Percentiles rank a stretch among this genome's conserved stretches.
Evolutionary conservation across 2,113 vertebrate genomes (phyloP).

Genomic region (Lates calcarifer): DNA sequence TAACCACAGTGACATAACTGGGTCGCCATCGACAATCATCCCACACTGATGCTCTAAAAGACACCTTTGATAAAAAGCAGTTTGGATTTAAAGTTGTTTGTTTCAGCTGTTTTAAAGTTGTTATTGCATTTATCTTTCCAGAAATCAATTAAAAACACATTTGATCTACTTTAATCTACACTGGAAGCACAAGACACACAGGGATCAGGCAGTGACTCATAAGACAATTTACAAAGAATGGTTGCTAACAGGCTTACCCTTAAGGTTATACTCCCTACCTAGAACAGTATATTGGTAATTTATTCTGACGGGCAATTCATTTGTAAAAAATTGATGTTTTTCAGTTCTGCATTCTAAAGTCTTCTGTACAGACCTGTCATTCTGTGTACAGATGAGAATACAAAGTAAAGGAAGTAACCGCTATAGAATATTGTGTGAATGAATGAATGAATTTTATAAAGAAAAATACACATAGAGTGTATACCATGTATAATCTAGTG

Average conservation of each 20-base stretch:
- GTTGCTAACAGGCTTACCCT: background rate
- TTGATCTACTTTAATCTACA: background rate
- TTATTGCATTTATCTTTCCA: background rate
- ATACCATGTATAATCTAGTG: background rate
- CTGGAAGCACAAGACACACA: background rate
- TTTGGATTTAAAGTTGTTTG: background rate
- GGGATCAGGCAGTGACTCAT: background rate
- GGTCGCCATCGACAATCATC: conserved; percentile 59
- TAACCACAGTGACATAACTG: conserved; percentile 76
- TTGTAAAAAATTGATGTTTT: background rate
- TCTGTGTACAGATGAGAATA: background rate
- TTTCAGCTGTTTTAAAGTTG: background rate
- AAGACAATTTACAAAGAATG: background rate
- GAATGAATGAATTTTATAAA: background rate
- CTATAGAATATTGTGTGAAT: background rate
- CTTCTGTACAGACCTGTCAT: background rate
- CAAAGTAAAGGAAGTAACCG: background rate
- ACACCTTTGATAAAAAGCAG: conserved; percentile 41
- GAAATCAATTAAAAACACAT: conserved; percentile 2
- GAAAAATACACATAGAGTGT: background rate
- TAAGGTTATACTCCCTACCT: background rate
- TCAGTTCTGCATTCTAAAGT: background rate
- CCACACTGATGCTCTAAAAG: conserved; percentile 40
- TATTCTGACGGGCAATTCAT: background rate
- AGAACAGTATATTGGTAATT: background rate